Percentiles rank a stretch among this genome's conserved stretches.
Conservation (phyloP, 2,797 vertebrate genomes). For the Poecilia picta region DNA sequence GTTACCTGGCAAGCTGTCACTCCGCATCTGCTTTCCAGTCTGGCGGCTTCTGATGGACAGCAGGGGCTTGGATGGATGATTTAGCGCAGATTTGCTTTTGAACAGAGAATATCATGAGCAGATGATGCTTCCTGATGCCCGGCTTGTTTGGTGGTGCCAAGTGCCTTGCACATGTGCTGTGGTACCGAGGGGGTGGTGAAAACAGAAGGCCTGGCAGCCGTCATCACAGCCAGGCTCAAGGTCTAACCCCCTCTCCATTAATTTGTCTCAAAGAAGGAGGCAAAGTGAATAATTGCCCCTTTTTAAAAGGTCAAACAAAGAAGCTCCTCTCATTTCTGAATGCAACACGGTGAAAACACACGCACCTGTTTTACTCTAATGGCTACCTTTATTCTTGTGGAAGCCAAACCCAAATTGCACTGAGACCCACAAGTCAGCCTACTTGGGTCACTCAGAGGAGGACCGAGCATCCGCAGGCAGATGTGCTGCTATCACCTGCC, state of each 20-base stretch:
- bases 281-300: conserved; percentile 62
- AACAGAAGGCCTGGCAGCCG: conserved; percentile 76
- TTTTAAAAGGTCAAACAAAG: conserved; percentile 52
- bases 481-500: conserved; percentile 74
- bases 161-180: conserved; percentile 71
- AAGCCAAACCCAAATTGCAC: conserved; percentile 37
- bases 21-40: conserved; percentile 69
- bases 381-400: conserved; percentile 44
- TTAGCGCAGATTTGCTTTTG: conserved; percentile 75
- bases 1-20: conserved; percentile 67
- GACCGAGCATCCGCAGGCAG: conserved; percentile 44
- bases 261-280: conserved; percentile 49
- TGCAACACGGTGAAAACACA: conserved; percentile 29
- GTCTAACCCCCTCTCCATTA: conserved; percentile 31
- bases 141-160: conserved; percentile 64
- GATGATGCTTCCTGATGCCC: conserved; percentile 76
- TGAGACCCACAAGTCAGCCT: conserved; percentile 37
- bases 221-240: conserved; percentile 46
- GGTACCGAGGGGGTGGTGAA: conserved; percentile 59
- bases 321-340: conserved; percentile 37
- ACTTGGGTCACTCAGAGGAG: conserved; percentile 33
- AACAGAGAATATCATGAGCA: conserved; percentile 65
- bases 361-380: conserved; percentile 67
- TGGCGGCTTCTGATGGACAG: conserved; percentile 69
- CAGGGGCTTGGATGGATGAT: conserved; percentile 69